Evolutionary conservation across 2,888 invertebrate genomes (phyloP), one percentile per base, ranked within the genome.

Genomic region (Lithophane socia): DNA sequence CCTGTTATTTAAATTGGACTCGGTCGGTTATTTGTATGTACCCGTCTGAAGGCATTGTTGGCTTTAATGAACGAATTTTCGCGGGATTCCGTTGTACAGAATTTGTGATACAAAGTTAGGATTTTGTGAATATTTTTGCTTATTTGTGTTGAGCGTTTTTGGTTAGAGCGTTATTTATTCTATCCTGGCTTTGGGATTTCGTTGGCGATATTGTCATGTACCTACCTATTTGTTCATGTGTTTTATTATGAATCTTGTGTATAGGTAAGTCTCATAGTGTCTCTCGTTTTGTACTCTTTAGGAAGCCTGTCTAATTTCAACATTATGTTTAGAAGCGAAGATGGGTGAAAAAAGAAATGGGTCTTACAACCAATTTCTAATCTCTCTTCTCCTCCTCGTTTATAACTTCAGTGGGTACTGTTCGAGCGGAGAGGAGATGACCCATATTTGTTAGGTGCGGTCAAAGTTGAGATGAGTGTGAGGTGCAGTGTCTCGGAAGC

Each of bases 1-100:
- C 93, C 94, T 96, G 96, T 96, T 96, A 96, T 96, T 96, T 96
- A 96, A 96, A 96, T 96, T 96, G 96, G 94, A 96, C 94, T 94
- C 92, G 92, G 90, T 91, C 90, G 95, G 95, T 95, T 96, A 95
- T 95, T 96, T 96, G 95, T 95, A 94, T 94, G 94, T 94, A 94
- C 93, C 82, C 79, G 89, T 93, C 92, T 93, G 93, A 91, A 92
- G 94, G 94, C 92, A 94, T 94, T 95, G 95, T 95, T 92, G 91
- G 87, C 89, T 92, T 89, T 95, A 94, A 95, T 96, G 95, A 95
- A 95, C 95, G 95, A 95, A 95, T 96, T 95, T 93, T 84, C 90
- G 81, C 83, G 82, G 88, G 75, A 83, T 88, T 85, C 83, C 79
- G 80, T 83, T 78, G 83, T 82, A 88, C 77, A 86, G 83, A 85